Evolutionary conservation across 2,113 vertebrate species (phyloP), one percentile per base, ranked within the genome.

Genomic region (Potamarius usumacintae): DNA sequence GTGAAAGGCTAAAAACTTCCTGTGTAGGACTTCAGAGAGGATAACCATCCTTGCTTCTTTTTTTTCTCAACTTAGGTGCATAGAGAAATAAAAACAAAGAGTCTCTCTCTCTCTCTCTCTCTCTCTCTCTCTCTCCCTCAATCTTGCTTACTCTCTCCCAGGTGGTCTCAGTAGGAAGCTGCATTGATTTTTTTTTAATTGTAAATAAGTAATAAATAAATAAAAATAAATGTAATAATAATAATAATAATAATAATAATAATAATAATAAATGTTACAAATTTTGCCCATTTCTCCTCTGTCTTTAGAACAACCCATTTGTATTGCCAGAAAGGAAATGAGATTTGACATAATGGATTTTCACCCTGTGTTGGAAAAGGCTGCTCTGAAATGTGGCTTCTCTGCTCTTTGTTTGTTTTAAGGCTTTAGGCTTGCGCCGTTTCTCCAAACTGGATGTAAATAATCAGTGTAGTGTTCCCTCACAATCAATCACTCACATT

Each of bases 281-380:
- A 94, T 93, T 94, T 94, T 92, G 90, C 91, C 93, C 90, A 92
- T 94, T 94, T 95, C 93, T 92, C 91, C 89, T 92, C 89, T 91
- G 83, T 93, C 89, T 93, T 94, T 89, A 89, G 91, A 93, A 91
- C 84, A 90, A 81, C 90, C 91, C 94, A 93, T 94, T 96, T 92
- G 88, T 95, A 95, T 94, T 94, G 92, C 91, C 90, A 84, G 55
- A 67, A 92, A 95, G 95, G 94, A 96, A 96, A 95, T 95, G 83
- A 93, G 92, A 94, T 95, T 94, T 95, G 94, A 96, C 95, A 95
- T 96, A 95, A 96, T 95, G 95, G 93, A 93, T 95, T 94, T 95
- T 94, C 92, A 89, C 93, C 92, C 93, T 89, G 92, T 84, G 90
- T 94, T 94, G 89, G 89, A 91, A 91, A 90, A 90, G 82, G 80